Base-by-base conservation (phyloP, 2,888 invertebrate genomes). In the Entomobrya multifasciata region DNA sequence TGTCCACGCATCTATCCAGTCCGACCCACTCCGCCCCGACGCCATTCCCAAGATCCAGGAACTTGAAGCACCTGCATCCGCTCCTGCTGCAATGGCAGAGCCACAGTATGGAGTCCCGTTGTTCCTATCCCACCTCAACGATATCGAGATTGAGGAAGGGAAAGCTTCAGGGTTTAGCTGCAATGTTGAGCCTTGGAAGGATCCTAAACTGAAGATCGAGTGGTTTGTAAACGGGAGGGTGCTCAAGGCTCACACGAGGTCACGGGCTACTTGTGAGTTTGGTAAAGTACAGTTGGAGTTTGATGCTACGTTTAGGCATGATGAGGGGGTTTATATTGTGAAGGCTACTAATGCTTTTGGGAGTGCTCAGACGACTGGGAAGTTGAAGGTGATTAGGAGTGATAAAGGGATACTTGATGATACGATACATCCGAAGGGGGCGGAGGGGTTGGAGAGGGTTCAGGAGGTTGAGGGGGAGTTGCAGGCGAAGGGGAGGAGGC, bases 161-260 rank as follows among this genome's bases (percentile, higher is more conserved):
- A 97, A 98, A 93, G 94, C 97, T 86, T 97, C 98, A 79, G 98
- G 98, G 92, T 97, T 98, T 92, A 98, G 98, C 93, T 97, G 97
- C 91, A 95, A 98, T 70, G 87, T 86, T 1, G 86, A 86, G 44
- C 86, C 86, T 17, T 76, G 79, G 79, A 86, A 79, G n/a, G 86
- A 86, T 25, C 44, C 95, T 95, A 86, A 79, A n/a, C 72, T 86
- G 1, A 77, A 79, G 25, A 74, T 86, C 11, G 98, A 97, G 93
- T 99, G 99, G 98, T 98, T 96, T 94, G 95, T 96, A 88, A 98
- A 99, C 92, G 98, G 97, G 55, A 95, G 97, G 92, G 96, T 97
- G 13, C 93, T 99, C 85, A 96, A 96, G 90, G 95, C 95, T 90
- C 98, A 97, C 36, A 95, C 98, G 72, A 95, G 98, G 92, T 98